Percentiles rank a stretch among this genome's conserved stretches.
Evolutionary conservation across 1,140 invertebrate genomes (phyloP).

Genomic region (Aphaenogaster floridana): DNA sequence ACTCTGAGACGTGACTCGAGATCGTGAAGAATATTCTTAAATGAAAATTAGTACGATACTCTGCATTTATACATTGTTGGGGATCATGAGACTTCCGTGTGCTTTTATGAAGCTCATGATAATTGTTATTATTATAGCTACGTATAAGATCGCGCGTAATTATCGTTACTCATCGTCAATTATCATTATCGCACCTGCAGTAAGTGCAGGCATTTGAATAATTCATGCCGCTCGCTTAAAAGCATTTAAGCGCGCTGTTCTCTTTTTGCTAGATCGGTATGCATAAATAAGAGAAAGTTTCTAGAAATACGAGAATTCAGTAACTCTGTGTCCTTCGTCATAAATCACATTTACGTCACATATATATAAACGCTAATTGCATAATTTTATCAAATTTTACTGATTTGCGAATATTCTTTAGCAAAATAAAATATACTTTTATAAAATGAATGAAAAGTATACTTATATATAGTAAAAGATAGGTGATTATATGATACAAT

Average conservation of each 20-base stretch:
- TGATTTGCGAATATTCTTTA: background rate
- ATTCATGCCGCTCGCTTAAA: conserved; percentile 69
- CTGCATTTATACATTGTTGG: background rate
- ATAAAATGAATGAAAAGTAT: background rate
- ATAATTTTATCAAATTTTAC: conserved; percentile 7
- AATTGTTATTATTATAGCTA: conserved; percentile 62
- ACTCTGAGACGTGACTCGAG: background rate
- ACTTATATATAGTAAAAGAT: background rate
- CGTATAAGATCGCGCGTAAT: conserved; percentile 63
- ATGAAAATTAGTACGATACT: conserved; percentile 22
- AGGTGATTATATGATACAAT: background rate
- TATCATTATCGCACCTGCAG: conserved; percentile 69
- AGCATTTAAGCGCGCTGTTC: conserved; percentile 40
- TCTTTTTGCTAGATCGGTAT: conserved; percentile 42
- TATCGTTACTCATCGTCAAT: conserved; percentile 71
- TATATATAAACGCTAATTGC: conserved; percentile 20
- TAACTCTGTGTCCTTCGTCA: conserved; percentile 34
- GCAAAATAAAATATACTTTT: conserved; percentile 10
- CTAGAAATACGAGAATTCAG: conserved; percentile 43
- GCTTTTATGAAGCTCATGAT: conserved; percentile 27
- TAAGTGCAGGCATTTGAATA: conserved; percentile 67
- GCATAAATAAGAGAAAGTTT: conserved; percentile 52
- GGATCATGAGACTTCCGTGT: conserved; percentile 24
- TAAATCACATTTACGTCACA: conserved; percentile 60
- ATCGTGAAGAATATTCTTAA: conserved; percentile 15